Conservation (phyloP, 1,140 invertebrate genomes). For the Trichomalopsis sarcophagae region DNA sequence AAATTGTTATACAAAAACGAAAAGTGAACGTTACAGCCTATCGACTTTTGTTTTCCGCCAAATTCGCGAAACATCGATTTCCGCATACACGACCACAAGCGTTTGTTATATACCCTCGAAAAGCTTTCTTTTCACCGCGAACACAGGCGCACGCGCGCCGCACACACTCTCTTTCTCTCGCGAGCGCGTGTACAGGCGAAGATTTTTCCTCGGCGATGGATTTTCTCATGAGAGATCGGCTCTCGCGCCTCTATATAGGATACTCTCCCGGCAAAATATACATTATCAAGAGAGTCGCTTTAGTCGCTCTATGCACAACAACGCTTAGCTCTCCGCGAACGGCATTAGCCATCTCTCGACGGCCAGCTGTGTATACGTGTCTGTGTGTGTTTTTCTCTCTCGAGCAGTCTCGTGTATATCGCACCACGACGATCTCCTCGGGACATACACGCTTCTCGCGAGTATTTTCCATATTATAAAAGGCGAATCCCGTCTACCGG, state of each 20-base stretch:
- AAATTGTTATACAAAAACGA: too few species aligned
- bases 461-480: conserved; percentile 37
- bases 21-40: too few species aligned
- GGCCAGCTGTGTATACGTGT: not conserved
- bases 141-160: too few species aligned
- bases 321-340: not conserved
- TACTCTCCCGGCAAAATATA: not conserved
- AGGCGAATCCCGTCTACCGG: conserved; percentile 28
- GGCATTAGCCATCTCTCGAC: conserved; percentile 28
- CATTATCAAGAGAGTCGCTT: not conserved
- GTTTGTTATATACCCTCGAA: not conserved
- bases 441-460: not conserved
- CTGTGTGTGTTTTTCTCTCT: conserved; percentile 18
- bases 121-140: not conserved
- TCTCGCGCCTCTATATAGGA: not conserved
- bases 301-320: not conserved
- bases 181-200: not conserved
- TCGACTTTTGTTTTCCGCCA: too few species aligned
- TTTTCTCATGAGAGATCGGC: conserved; percentile 14
- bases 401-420: conserved; percentile 10
- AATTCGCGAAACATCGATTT: not conserved
- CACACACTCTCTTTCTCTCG: not conserved
- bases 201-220: conserved; percentile 7
- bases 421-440: conserved; percentile 40
- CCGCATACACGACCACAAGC: not conserved